Evolutionary conservation across 2,888 invertebrate genomes (phyloP), one percentile per base, ranked within the genome.

Genomic region (Drosophila suboccidentalis): DNA sequence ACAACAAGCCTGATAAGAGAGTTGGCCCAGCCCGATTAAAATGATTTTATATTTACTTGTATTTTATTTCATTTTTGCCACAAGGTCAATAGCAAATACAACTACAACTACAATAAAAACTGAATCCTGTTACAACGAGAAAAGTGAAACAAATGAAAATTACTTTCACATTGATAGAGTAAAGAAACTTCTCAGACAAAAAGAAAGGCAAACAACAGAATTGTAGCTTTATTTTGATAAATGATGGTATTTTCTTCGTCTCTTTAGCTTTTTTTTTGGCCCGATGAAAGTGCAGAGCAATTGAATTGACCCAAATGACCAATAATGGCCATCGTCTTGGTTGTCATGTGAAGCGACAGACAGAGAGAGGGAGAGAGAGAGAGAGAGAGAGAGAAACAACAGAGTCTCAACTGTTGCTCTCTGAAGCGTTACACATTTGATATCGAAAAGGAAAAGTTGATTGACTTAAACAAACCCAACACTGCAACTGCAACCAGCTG

Each of bases 231-330:
- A 44, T 46, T 62, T 62, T 57, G 39, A 38, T 66, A 34, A 38
- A 26, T 54, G 39, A 39, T 51, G 22, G 17, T 36, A 6, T 54
- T 38, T 51, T 57, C 60, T 55, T 36, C 15, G 44, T 59, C 44
- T 58, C 13, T 60, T 46, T 36, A 4, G n/a, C 2, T 19, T 9
- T 26, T 77, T 71, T 77, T 71, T 81, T 78, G 75, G 77, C 68
- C 65, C 54, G 75, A 80, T 84, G 83, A 84, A 84, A 84, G 88
- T 83, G 82, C 68, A 68, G 80, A 77, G 75, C 84, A 86, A 88
- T 86, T 80, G 86, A 86, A 86, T 86, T 80, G 89, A 85, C 84
- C 84, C 79, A 86, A 88, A 86, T 84, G 84, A 80, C 84, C 88
- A 83, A 88, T 81, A 82, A 75, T 73, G 71, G 76, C 26, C 71